These are phyloP conservation scores for Myopa testacea DNA, from an alignment of 2,888 invertebrate species.

Conservation along the genomic window DNA sequence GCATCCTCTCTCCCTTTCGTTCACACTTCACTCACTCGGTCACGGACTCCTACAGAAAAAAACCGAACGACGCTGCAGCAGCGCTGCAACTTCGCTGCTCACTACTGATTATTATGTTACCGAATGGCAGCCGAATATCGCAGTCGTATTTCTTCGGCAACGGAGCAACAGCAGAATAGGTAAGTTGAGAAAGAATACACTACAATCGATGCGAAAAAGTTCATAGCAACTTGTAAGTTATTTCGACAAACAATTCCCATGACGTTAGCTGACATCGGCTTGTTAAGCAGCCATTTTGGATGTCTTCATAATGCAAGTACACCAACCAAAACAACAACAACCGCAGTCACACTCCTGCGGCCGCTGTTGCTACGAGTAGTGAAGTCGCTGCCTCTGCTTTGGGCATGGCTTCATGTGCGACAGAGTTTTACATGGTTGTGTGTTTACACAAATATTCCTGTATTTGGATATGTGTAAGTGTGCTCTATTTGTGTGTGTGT, in stretches of 20 bases:
- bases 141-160: slow-evolving; percentile 14
- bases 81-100: neutral
- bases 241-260: slow-evolving; percentile 20
- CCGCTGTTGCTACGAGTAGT: neutral
- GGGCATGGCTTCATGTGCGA: no score
- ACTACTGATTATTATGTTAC: slow-evolving; percentile 25
- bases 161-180: neutral
- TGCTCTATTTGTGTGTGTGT: neutral
- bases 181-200: neutral
- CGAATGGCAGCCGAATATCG: neutral
- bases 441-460: no score
- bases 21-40: neutral
- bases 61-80: neutral
- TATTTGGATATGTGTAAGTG: no score
- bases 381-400: no score
- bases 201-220: neutral
- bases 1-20: neutral
- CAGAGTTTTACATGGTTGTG: no score
- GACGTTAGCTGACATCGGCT: neutral
- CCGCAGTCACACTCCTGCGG: neutral
- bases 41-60: neutral
- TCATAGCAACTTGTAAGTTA: slow-evolving; percentile 24
- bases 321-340: no score
- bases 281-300: neutral
- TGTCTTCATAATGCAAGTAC: neutral